A percentile compares a stretch with the other conserved stretches of the same genome.
Conservation (phyloP, 35 echinoderm and acorn worm species). For the Ptychodera flava region DNA sequence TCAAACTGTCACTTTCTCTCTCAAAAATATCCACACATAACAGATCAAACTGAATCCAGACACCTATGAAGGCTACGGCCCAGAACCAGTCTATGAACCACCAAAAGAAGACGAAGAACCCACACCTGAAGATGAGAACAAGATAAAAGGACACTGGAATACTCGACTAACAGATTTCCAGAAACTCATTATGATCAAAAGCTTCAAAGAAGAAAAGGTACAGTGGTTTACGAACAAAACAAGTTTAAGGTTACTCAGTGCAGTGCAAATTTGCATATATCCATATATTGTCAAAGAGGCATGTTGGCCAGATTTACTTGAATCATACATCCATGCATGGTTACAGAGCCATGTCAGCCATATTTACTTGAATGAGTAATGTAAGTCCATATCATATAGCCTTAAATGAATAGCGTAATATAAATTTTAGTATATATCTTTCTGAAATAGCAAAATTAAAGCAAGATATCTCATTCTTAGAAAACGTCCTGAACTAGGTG, state of each 20-base stretch:
- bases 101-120: slow-evolving; percentile 59
- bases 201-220: slow-evolving; percentile 95
- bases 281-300: background rate
- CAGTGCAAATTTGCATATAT: background rate
- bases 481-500: background rate
- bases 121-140: slow-evolving; percentile 65
- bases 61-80: slow-evolving; percentile 83
- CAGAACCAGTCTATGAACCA: slow-evolving; percentile 54
- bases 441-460: no score
- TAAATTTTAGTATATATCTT: no score
- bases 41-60: slow-evolving; percentile 81
- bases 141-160: slow-evolving; percentile 93
- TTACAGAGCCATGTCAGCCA: no score
- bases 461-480: background rate
- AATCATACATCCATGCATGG: no score
- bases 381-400: no score
- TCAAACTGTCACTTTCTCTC: no score
- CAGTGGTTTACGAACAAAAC: background rate
- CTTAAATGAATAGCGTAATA: no score
- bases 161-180: slow-evolving; percentile 82
- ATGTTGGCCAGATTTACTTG: no score
- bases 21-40: no score
- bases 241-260: background rate
- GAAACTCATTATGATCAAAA: slow-evolving; percentile 92
- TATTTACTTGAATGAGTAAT: no score